Evolutionary conservation across 2,113 vertebrate species (phyloP).

Genomic region (Xyliphius kryptos): DNA sequence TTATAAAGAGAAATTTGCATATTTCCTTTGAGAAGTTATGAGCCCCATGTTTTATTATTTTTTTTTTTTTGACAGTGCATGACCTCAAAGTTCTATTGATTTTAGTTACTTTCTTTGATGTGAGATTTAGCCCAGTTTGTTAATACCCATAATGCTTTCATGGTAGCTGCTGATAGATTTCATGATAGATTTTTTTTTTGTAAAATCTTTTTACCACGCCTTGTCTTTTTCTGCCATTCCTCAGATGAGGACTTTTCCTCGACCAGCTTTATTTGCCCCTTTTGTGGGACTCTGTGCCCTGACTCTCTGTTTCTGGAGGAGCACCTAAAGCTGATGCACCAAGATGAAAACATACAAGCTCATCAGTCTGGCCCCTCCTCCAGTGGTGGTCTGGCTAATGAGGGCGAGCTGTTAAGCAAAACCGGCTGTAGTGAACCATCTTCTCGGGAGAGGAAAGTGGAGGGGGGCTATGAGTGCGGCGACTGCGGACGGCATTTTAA

Average conservation of each 20-base stretch:
- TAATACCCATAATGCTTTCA: neutral
- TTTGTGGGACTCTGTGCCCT: constrained; percentile 70
- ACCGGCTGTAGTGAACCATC: neutral
- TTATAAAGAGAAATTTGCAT: too few species aligned
- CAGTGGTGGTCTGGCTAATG: constrained; percentile 30
- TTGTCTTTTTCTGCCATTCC: neutral
- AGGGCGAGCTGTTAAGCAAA: constrained; percentile 2
- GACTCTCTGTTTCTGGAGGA: constrained; percentile 67
- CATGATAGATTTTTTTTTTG: neutral
- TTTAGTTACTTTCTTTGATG: too few species aligned
- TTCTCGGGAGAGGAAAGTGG: constrained; percentile 54
- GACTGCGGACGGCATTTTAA: constrained; percentile 71
- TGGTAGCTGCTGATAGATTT: neutral
- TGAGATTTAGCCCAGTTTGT: neutral
- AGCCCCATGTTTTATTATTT: too few species aligned
- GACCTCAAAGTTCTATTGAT: too few species aligned
- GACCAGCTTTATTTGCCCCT: constrained; percentile 65
- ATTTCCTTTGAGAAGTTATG: too few species aligned
- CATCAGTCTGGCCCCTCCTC: constrained; percentile 46
- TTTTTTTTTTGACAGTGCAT: too few species aligned
- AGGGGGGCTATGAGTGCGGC: constrained; percentile 64
- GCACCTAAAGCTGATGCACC: constrained; percentile 64
- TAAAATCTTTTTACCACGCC: too few species aligned
- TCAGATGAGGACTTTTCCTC: constrained; percentile 56
- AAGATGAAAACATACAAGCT: constrained; percentile 48